Percentiles rank a stretch among this genome's conserved stretches.
Evolutionary conservation across 2,888 invertebrate genomes (phyloP).

Genomic region (Cenopis cana): DNA sequence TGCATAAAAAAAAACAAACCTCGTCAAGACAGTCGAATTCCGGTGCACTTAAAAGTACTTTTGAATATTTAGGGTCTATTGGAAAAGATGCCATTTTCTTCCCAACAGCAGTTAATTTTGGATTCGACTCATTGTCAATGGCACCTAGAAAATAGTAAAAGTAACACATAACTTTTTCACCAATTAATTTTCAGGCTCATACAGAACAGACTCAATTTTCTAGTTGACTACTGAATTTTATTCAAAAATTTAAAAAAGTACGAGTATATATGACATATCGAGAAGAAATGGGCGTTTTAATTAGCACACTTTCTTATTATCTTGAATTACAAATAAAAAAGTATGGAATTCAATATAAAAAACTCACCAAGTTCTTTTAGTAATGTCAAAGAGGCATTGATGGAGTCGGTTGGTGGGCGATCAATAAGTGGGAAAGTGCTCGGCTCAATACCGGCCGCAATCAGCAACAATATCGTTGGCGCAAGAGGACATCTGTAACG

Average conservation of each 20-base stretch:
- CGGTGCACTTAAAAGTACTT: constrained; percentile 91
- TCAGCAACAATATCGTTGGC: constrained; percentile 91
- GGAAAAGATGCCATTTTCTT: constrained; percentile 96
- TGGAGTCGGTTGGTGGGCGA: constrained; percentile 90
- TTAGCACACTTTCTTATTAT: background rate
- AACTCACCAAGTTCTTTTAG: constrained; percentile 86
- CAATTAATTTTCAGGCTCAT: too few species aligned
- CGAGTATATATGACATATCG: too few species aligned
- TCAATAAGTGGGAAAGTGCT: constrained; percentile 96
- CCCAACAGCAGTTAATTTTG: constrained; percentile 91
- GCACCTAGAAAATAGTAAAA: constrained; percentile 80
- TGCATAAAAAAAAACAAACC: constrained; percentile 59
- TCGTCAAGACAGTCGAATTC: constrained; percentile 92
- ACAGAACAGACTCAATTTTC: too few species aligned
- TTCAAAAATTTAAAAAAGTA: background rate
- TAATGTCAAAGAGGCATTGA: constrained; percentile 87
- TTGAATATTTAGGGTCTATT: constrained; percentile 95
- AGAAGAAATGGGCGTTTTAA: too few species aligned
- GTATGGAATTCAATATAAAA: constrained; percentile 26
- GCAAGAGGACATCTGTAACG: constrained; percentile 83
- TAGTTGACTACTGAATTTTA: background rate
- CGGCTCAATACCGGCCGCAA: constrained; percentile 93
- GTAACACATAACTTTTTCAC: background rate
- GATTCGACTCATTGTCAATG: constrained; percentile 84
- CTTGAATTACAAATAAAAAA: background rate